Conservation (phyloP, 2,113 vertebrate genomes). For the Sphyrna mokarran region DNA sequence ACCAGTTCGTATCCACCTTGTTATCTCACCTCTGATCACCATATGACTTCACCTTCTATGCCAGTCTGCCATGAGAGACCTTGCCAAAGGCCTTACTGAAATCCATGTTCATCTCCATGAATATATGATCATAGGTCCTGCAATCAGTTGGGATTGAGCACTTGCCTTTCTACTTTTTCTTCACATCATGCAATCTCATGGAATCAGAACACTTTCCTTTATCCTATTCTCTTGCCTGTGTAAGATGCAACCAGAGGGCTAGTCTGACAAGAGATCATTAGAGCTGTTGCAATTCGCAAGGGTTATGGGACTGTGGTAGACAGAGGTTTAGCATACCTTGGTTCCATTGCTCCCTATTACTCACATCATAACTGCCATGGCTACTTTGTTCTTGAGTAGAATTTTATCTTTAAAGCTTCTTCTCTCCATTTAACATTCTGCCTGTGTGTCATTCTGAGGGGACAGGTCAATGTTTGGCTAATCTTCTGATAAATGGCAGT, state of each 20-base stretch:
- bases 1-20: too few relatives aligned
- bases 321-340: too few relatives aligned
- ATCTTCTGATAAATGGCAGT: background rate
- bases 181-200: background rate
- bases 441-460: background rate
- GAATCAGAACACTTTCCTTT: background rate
- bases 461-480: background rate
- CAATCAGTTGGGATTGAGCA: background rate
- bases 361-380: background rate
- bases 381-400: background rate
- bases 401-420: background rate
- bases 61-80: too few relatives aligned
- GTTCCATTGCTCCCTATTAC: too few relatives aligned
- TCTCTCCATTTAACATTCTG: background rate
- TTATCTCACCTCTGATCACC: too few relatives aligned
- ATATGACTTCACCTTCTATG: too few relatives aligned
- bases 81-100: too few relatives aligned
- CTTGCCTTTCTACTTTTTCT: background rate
- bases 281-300: background rate
- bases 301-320: background rate
- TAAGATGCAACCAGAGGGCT: background rate
- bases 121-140: background rate
- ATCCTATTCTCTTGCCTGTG: background rate
- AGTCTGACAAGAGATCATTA: background rate
- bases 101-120: background rate